Evolutionary conservation across 2,113 vertebrate genomes (phyloP).

Genomic region (Phoxinus phoxinus): DNA sequence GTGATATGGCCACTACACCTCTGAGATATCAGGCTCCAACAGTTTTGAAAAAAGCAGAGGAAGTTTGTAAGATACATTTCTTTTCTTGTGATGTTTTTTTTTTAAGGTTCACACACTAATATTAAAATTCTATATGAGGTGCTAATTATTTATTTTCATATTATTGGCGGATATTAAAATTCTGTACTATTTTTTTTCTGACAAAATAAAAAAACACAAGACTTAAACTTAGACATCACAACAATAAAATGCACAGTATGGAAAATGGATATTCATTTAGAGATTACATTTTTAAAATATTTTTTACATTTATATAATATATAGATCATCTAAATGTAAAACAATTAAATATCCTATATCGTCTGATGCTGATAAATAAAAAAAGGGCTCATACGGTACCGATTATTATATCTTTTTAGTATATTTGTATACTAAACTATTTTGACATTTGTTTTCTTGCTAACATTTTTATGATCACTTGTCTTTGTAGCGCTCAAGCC

Average conservation of each 20-base stretch:
- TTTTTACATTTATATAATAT: no score
- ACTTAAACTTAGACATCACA: background rate
- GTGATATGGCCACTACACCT: constrained; percentile 42
- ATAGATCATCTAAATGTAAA: background rate
- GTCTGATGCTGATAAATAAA: background rate
- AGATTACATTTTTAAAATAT: background rate
- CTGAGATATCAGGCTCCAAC: constrained; percentile 50
- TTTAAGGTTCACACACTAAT: background rate
- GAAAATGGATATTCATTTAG: background rate
- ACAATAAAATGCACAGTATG: background rate
- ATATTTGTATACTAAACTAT: no score
- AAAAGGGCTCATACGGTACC: background rate
- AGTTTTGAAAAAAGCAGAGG: constrained; percentile 67
- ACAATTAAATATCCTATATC: background rate
- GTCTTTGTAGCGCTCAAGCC: constrained; percentile 29
- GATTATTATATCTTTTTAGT: no score
- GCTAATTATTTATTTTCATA: background rate
- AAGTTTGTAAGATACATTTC: constrained; percentile 66
- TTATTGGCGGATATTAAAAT: background rate
- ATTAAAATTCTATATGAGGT: background rate
- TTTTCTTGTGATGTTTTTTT: background rate
- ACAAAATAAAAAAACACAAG: background rate
- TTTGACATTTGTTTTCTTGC: background rate
- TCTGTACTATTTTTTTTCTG: background rate
- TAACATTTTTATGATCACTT: constrained; percentile 32